phyloP scores from a whole-genome alignment of 2,797 vertebrate species.

The Xiphophorus birchmanni region DNA sequence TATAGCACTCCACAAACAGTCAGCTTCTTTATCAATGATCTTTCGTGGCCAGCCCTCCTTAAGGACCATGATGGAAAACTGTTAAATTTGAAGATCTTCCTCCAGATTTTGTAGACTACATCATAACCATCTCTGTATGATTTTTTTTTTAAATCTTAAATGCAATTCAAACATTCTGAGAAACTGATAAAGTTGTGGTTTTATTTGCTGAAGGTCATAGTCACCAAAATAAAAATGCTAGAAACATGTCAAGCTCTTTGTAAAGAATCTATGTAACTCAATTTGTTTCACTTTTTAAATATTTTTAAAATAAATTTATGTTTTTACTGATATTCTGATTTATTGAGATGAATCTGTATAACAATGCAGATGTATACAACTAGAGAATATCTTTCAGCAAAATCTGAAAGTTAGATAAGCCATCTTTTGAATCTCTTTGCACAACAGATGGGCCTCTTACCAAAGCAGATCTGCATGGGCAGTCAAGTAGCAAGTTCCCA shows the following conservation, averaged over 20 bases:
- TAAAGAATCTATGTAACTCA: neutral
- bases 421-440: constrained; percentile 8
- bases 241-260: neutral
- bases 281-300: neutral
- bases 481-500: constrained; percentile 43
- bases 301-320: neutral
- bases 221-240: neutral
- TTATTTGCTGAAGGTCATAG: neutral
- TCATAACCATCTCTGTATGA: neutral
- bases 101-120: neutral
- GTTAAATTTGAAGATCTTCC: neutral
- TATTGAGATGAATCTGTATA: neutral
- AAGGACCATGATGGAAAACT: neutral
- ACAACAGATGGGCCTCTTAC: constrained; percentile 45
- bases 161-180: neutral
- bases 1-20: neutral
- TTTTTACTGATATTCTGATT: neutral
- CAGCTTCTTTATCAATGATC: neutral
- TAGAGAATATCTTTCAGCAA: neutral
- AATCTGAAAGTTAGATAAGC: constrained; percentile 12
- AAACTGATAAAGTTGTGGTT: neutral
- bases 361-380: neutral
- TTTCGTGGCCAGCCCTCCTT: neutral
- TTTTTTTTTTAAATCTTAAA: neutral
- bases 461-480: constrained; percentile 47